These are phyloP conservation scores for Clostera curtula DNA, from an alignment of 2,888 invertebrate genomes.

Conservation along the genomic window DNA sequence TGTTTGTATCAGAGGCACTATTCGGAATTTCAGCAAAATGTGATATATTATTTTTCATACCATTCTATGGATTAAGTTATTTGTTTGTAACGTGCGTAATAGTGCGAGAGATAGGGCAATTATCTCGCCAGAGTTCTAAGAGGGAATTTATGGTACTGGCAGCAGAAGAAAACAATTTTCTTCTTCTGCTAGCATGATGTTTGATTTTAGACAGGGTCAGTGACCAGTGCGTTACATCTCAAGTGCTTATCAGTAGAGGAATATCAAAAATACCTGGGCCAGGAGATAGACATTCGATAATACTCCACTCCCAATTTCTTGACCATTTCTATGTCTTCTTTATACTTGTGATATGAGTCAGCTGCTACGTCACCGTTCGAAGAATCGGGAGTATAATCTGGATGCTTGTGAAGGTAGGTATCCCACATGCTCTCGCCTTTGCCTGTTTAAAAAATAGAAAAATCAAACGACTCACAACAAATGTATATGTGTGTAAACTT, in stretches of 20 bases:
- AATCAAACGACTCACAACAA: neutral
- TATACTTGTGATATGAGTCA: conserved; percentile 80
- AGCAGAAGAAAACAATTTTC: too few relatives aligned
- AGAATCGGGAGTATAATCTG: conserved; percentile 65
- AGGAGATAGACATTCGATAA: conserved; percentile 83
- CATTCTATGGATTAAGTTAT: too few relatives aligned
- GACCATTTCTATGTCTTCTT: conserved; percentile 75
- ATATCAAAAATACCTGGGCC: conserved; percentile 70
- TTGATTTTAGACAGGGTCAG: neutral
- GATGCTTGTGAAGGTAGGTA: conserved; percentile 64
- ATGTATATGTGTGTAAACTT: too few relatives aligned
- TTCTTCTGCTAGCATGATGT: too few relatives aligned
- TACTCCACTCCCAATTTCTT: conserved; percentile 75
- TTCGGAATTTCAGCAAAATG: too few relatives aligned
- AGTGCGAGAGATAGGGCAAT: too few relatives aligned
- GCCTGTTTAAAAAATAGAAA: conserved; percentile 43
- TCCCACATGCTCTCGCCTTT: conserved; percentile 80
- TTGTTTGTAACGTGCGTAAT: too few relatives aligned
- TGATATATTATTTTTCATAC: too few relatives aligned
- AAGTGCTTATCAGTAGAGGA: neutral
- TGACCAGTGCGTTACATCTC: neutral
- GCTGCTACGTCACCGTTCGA: conserved; percentile 80
- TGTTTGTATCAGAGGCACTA: too few relatives aligned
- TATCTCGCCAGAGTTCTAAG: too few relatives aligned
- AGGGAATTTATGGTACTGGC: too few relatives aligned